Evolutionary conservation across 2,888 invertebrate species (phyloP).

Genomic region (Tetragonisca angustula): DNA sequence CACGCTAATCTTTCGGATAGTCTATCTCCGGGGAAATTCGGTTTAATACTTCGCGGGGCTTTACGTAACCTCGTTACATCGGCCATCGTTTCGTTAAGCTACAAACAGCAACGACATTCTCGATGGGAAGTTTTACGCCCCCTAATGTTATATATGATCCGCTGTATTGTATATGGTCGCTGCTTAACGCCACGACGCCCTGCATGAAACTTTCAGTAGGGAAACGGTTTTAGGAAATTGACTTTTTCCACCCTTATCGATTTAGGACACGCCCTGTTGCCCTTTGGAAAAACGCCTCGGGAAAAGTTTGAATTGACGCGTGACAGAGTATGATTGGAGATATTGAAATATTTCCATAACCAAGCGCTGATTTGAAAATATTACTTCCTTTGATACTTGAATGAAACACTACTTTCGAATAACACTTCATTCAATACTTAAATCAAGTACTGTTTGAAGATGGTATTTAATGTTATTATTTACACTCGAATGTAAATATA

Average conservation of each 20-base stretch:
- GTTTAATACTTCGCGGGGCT: constrained; percentile 1
- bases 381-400: too few relatives aligned
- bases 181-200: neutral
- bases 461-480: too few relatives aligned
- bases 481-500: too few relatives aligned
- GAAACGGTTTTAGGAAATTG: neutral
- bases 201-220: neutral
- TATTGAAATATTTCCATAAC: too few relatives aligned
- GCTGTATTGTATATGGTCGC: neutral
- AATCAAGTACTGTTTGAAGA: too few relatives aligned
- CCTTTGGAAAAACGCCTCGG: neutral
- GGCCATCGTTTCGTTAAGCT: constrained; percentile 38
- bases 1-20: neutral
- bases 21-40: constrained; percentile 26
- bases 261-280: neutral
- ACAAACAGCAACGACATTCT: constrained; percentile 16
- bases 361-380: too few relatives aligned
- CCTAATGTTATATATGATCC: neutral
- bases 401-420: too few relatives aligned
- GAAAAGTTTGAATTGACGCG: too few relatives aligned
- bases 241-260: neutral
- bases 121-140: constrained; percentile 22
- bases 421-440: too few relatives aligned
- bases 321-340: too few relatives aligned
- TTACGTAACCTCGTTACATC: constrained; percentile 33